Evolutionary conservation across 2,113 vertebrate genomes (phyloP).

Genomic region (Aldabrachelys gigantea): DNA sequence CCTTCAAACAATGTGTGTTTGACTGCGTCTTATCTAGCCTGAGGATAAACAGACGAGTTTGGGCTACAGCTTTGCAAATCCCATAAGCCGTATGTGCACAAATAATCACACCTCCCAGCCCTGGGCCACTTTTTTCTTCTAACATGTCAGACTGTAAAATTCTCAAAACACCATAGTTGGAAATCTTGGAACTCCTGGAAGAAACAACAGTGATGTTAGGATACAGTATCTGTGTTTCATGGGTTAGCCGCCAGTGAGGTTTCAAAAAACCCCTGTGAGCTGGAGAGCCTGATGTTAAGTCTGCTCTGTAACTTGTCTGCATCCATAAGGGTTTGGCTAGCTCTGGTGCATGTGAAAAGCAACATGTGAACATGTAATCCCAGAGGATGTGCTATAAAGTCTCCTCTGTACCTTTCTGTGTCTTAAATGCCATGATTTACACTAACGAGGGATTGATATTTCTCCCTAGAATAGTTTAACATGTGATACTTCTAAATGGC

Average conservation of each 20-base stretch:
- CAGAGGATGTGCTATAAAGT: conserved; percentile 9
- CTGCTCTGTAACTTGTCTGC: conserved; percentile 12
- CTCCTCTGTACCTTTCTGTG: conserved; percentile 25
- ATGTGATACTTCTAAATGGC: conserved; percentile 71
- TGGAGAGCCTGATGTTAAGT: conserved; percentile 37
- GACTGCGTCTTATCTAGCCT: conserved; percentile 74
- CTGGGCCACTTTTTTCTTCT: conserved; percentile 51
- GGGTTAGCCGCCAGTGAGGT: conserved; percentile 30
- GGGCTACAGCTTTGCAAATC: conserved; percentile 72
- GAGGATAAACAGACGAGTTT: conserved; percentile 76
- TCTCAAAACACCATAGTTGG: conserved; percentile 29
- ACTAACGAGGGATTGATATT: conserved; percentile 75
- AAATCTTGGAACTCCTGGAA: conserved; percentile 53
- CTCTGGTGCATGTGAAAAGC: neutral
- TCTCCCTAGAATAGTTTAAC: conserved; percentile 66
- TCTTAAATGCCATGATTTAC: conserved; percentile 73
- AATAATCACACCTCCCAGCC: conserved; percentile 47
- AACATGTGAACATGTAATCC: conserved; percentile 27
- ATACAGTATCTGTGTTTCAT: conserved; percentile 55
- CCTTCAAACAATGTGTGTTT: conserved; percentile 66
- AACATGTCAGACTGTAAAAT: conserved; percentile 70
- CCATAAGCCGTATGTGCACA: conserved; percentile 66
- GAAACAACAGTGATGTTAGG: conserved; percentile 49
- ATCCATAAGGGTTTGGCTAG: conserved; percentile 63
- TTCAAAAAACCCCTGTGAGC: conserved; percentile 19